Percentiles rank a stretch among this genome's conserved stretches.
Conservation (phyloP, 2,113 vertebrate species). For the Antechinus flavipes region DNA sequence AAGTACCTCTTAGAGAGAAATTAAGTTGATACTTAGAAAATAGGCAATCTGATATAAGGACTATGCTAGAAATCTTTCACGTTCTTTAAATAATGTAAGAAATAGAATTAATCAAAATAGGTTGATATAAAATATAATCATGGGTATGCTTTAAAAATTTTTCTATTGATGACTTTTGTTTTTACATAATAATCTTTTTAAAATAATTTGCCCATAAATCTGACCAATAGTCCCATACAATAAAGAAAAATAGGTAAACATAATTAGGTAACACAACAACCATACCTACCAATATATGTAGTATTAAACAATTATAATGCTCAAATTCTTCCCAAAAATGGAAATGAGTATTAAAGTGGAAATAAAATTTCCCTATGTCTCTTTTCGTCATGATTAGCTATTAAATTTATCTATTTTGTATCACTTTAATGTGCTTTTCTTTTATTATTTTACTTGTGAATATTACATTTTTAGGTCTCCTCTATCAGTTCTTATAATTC, state of each 20-base stretch:
- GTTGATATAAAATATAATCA: neutral
- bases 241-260: neutral
- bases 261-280: neutral
- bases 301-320: neutral
- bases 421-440: too few species aligned
- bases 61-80: neutral
- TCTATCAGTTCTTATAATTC: too few species aligned
- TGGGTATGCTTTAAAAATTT: neutral
- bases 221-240: neutral
- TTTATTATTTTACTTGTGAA: too few species aligned
- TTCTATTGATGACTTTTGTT: neutral
- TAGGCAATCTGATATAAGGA: neutral
- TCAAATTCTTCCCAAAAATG: neutral
- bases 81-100: neutral
- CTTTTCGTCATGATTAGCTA: too few species aligned
- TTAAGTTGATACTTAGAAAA: neutral
- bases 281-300: neutral
- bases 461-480: too few species aligned
- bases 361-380: neutral
- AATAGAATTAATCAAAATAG: neutral
- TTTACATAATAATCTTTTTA: neutral
- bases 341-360: neutral
- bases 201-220: neutral
- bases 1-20: neutral
- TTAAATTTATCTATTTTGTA: too few species aligned